These are phyloP conservation scores for Eupelmus urozonus DNA, from an alignment of 2,888 invertebrate species.

Conservation along the genomic window DNA sequence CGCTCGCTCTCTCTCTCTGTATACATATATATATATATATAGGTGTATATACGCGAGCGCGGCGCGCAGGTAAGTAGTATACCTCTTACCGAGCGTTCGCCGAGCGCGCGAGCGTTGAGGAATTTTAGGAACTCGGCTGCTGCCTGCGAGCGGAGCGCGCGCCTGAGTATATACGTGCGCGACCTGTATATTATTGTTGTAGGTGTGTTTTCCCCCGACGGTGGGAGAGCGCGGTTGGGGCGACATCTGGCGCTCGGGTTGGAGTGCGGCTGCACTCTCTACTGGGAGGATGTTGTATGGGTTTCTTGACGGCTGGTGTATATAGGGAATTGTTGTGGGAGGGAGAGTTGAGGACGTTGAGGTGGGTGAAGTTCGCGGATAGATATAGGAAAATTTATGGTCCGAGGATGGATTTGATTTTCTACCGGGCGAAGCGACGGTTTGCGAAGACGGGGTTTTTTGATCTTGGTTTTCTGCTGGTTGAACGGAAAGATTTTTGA, in stretches of 20 bases:
- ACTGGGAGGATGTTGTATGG: too few species aligned
- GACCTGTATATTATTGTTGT: constrained; percentile 37
- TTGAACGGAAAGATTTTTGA: too few species aligned
- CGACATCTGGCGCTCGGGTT: constrained; percentile 46
- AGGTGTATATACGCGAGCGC: background rate
- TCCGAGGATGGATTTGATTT: too few species aligned
- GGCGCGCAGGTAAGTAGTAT: background rate
- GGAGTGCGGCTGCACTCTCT: too few species aligned
- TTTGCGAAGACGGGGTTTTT: too few species aligned
- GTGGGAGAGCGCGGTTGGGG: constrained; percentile 15
- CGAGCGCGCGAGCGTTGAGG: constrained; percentile 14
- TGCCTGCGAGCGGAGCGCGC: background rate
- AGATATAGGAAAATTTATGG: background rate
- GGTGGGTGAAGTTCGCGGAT: too few species aligned
- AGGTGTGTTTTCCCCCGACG: background rate
- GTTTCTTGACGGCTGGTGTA: background rate
- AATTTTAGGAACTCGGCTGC: constrained; percentile 37
- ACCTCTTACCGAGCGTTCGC: too few species aligned
- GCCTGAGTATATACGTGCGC: background rate
- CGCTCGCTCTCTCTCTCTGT: constrained; percentile 14
- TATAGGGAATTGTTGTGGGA: too few species aligned
- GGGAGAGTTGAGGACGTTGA: too few species aligned
- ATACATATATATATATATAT: background rate
- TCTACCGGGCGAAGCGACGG: too few species aligned
- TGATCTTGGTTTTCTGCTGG: too few species aligned